Conservation (phyloP, 2,888 invertebrate genomes). For the Agrypnus murinus region DNA sequence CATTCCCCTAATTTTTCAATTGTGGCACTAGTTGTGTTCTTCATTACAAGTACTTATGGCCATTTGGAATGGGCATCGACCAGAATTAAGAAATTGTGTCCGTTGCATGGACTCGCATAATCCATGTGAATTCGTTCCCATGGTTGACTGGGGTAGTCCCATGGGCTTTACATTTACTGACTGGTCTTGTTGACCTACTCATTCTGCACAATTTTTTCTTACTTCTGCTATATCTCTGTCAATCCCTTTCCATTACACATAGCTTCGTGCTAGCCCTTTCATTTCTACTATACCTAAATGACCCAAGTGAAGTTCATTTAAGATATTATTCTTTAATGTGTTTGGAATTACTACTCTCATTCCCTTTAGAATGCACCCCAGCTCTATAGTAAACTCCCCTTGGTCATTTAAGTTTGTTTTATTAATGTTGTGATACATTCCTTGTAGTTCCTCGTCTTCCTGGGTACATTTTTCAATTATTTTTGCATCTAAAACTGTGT, state of each 20-base stretch:
- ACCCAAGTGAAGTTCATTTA: neutral
- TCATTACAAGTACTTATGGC: neutral
- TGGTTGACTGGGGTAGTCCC: neutral
- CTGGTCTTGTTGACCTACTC: neutral
- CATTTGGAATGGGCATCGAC: neutral
- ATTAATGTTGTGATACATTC: neutral
- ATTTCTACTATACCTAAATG: neutral
- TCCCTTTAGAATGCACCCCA: neutral
- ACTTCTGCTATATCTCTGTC: neutral
- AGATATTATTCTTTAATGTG: neutral
- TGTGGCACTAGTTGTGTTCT: neutral
- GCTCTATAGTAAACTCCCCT: conserved; percentile 3
- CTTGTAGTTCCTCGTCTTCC: neutral
- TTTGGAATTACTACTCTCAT: neutral
- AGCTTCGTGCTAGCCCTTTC: neutral
- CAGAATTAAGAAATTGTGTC: neutral
- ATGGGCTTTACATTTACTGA: neutral
- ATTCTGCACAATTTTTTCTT: neutral
- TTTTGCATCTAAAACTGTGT: conserved; percentile 4
- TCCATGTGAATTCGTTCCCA: conserved; percentile 10
- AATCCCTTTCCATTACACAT: neutral
- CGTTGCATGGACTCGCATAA: neutral
- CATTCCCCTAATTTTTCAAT: neutral
- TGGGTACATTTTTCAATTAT: neutral
- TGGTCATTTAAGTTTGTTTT: neutral